These are phyloP conservation scores for Plutella xylostella DNA, from an alignment of 2,888 invertebrate species.

Conservation along the genomic window DNA sequence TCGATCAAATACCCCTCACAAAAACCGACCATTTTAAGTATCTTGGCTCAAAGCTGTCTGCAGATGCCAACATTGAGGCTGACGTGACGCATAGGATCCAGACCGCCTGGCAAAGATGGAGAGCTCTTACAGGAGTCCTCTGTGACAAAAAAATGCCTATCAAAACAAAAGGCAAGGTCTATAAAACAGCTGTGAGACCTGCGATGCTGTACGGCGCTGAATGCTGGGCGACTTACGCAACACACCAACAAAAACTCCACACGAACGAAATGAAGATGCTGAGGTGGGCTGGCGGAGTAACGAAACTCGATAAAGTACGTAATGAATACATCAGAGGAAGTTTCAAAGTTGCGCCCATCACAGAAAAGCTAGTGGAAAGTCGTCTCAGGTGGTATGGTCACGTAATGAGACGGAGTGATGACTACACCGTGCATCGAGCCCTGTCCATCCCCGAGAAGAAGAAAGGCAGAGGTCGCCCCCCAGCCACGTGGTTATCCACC, in stretches of 20 bases:
- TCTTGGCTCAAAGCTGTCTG: not conserved
- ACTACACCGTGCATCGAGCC: too few species aligned
- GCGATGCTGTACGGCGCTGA: constrained; percentile 13
- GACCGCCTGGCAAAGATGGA: not conserved
- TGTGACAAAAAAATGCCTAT: not conserved
- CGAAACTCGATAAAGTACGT: constrained; percentile 2
- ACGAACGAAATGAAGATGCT: too few species aligned
- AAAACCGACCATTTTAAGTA: not conserved
- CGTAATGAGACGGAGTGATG: not conserved
- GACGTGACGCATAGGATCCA: not conserved
- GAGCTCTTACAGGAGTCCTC: constrained; percentile 2
- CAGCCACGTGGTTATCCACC: too few species aligned
- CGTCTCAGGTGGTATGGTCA: not conserved
- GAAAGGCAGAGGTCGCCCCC: too few species aligned
- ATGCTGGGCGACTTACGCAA: constrained; percentile 13
- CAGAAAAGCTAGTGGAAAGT: not conserved
- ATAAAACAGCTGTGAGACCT: constrained; percentile 9
- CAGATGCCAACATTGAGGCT: not conserved
- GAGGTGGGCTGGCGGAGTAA: too few species aligned
- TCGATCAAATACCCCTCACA: not conserved
- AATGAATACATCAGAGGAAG: constrained; percentile 5
- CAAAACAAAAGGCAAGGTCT: not conserved
- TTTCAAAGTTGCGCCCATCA: not conserved
- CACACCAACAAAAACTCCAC: too few species aligned
- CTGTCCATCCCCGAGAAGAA: too few species aligned